phyloP scores from a whole-genome alignment of 2,888 invertebrate species.

The Agrochola macilenta region DNA sequence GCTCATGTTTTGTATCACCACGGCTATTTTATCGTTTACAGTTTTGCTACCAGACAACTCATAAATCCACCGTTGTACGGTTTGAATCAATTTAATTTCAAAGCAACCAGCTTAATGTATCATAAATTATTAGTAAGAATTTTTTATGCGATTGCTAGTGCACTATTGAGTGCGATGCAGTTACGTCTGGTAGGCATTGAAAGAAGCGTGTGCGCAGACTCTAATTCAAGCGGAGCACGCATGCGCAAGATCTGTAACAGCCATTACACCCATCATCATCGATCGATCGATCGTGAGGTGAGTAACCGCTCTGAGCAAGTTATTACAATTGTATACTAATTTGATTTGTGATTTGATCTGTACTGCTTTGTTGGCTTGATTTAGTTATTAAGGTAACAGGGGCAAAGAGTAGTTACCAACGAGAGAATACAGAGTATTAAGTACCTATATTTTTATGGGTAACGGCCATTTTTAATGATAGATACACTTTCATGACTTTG shows the following conservation, averaged over 20 bases:
- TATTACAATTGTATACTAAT: slow-evolving; percentile 63
- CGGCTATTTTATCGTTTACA: slow-evolving; percentile 33
- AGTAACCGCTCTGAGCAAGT: slow-evolving; percentile 67
- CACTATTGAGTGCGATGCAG: slow-evolving; percentile 59
- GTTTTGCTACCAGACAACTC: slow-evolving; percentile 32
- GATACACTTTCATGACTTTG: background rate
- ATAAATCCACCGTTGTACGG: slow-evolving; percentile 56
- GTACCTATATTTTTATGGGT: slow-evolving; percentile 19
- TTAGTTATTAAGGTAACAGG: slow-evolving; percentile 51
- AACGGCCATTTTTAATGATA: slow-evolving; percentile 38
- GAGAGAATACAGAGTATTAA: background rate
- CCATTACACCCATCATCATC: slow-evolving; percentile 61
- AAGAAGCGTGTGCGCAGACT: slow-evolving; percentile 68
- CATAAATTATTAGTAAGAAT: slow-evolving; percentile 53
- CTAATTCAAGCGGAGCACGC: slow-evolving; percentile 62
- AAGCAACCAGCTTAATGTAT: slow-evolving; percentile 39
- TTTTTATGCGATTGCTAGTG: slow-evolving; percentile 65
- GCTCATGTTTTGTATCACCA: slow-evolving; percentile 13
- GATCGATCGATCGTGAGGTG: slow-evolving; percentile 61
- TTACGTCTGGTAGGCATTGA: slow-evolving; percentile 66
- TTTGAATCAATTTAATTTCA: slow-evolving; percentile 42
- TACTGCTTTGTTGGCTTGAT: slow-evolving; percentile 50
- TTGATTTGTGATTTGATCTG: slow-evolving; percentile 54
- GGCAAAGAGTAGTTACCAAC: slow-evolving; percentile 4
- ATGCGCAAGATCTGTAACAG: slow-evolving; percentile 66